Evolutionary conservation across 2,888 invertebrate genomes (phyloP).

Genomic region (Mycalesis mineus): DNA sequence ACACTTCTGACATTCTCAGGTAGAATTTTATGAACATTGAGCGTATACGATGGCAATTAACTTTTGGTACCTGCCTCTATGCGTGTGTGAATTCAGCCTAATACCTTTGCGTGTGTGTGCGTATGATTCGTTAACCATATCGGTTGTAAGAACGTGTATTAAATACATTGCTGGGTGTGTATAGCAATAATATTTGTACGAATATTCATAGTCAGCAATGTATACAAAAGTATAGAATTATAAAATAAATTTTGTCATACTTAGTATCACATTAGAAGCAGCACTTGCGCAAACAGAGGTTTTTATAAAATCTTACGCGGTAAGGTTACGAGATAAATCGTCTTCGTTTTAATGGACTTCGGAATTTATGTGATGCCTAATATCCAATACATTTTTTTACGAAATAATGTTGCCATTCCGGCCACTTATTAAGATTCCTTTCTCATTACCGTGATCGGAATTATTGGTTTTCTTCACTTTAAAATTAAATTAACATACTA

Average conservation of each 20-base stretch:
- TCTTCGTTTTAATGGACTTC: slow-evolving; percentile 65
- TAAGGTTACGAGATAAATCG: slow-evolving; percentile 56
- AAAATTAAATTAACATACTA: background rate
- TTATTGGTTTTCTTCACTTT: background rate
- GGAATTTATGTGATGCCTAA: slow-evolving; percentile 62
- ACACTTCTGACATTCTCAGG: slow-evolving; percentile 48
- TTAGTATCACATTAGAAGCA: slow-evolving; percentile 20
- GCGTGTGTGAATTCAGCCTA: slow-evolving; percentile 41
- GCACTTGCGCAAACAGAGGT: slow-evolving; percentile 67
- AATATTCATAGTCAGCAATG: slow-evolving; percentile 18
- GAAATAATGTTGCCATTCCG: slow-evolving; percentile 32
- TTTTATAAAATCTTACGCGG: slow-evolving; percentile 41
- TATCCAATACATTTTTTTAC: slow-evolving; percentile 53
- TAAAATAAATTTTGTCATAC: background rate
- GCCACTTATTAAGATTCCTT: slow-evolving; percentile 25
- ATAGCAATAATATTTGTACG: background rate
- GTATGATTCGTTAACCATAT: slow-evolving; percentile 16
- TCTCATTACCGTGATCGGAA: background rate
- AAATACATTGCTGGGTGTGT: slow-evolving; percentile 21
- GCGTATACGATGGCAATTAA: slow-evolving; percentile 75
- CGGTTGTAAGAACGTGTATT: background rate
- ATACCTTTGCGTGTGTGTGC: slow-evolving; percentile 27
- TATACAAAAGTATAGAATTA: slow-evolving; percentile 4
- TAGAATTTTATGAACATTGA: slow-evolving; percentile 68
- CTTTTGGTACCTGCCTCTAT: slow-evolving; percentile 66